Percentiles rank a stretch among this genome's conserved stretches.
These are phyloP conservation scores for Archilochus colubris DNA, from an alignment of 2,113 vertebrate genomes.

Conservation along the genomic window DNA sequence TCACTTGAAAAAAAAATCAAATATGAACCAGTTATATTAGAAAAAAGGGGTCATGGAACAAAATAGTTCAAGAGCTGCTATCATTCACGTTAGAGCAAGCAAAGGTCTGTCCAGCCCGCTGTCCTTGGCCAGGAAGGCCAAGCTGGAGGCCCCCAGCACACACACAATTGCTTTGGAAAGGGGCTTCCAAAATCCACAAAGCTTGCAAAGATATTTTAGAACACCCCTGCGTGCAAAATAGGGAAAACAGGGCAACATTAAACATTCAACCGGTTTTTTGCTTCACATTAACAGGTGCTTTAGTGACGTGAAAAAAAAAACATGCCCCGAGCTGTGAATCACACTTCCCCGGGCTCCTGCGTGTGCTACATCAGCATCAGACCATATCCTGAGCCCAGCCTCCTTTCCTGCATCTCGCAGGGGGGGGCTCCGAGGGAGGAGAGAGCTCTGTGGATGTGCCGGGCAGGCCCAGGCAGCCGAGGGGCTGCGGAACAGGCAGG, in stretches of 20 bases:
- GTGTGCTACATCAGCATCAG: conserved; percentile 63
- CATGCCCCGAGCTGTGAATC: not conserved
- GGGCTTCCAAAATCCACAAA: not conserved
- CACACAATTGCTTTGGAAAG: not conserved
- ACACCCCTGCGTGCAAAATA: not conserved
- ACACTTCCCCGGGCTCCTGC: not conserved
- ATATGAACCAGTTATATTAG: too few relatives aligned
- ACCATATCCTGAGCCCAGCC: conserved; percentile 45
- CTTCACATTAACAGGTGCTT: not conserved
- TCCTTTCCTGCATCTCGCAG: not conserved
- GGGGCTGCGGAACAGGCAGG: rapidly evolving
- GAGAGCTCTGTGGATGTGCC: rapidly evolving
- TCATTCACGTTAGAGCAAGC: too few relatives aligned
- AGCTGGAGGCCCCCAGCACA: not conserved
- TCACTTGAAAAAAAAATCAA: not conserved
- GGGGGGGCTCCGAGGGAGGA: not conserved
- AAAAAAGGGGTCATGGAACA: not conserved
- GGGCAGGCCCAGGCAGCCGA: not conserved
- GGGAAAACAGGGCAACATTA: not conserved
- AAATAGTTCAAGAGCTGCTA: not conserved
- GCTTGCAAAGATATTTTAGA: too few relatives aligned
- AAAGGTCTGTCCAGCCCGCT: not conserved
- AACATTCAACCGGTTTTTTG: not conserved
- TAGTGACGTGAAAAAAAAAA: not conserved
- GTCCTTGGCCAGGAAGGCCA: not conserved